Base-by-base conservation (phyloP, 2,797 vertebrate genomes). In the Diglossa cyanea region DNA sequence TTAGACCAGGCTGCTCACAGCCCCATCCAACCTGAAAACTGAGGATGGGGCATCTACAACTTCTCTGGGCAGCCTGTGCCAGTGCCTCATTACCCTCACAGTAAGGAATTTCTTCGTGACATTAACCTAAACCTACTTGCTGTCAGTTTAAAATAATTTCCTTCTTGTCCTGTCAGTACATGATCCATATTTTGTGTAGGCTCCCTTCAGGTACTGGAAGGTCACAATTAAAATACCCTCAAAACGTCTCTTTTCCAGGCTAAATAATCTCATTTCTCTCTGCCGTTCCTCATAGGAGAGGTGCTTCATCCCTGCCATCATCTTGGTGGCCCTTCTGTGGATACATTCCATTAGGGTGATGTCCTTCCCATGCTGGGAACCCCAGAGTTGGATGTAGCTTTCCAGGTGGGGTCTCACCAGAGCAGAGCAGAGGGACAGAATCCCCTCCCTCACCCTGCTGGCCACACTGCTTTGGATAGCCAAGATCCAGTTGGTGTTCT, bases 381-480 rank as follows among this genome's bases (percentile, higher is more conserved):
- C 24, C 9, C 28, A 15, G 28, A 57, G 57, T 17, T 70, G 86
- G 37, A 6, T 57, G n/a, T 57, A 45, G 44, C 13, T 6, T 10
- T 83, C 10, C n/a, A 26, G 17, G 39, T 16, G 25, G 10, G n/a
- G 3, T 39, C 17, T 51, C 24, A n/a, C 8, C 15, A 24, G 26
- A 62, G 63, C 16, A 30, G 51, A 51, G n/a, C 30, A 44, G 37
- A 57, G 33, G 9, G 33, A 3, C 44, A 31, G 33, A 58, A 45
- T 58, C 7, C 25, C 9, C 5, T 51, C 25, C 24, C n/a, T 65
- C 0, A 1, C 9, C 37, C 5, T 70, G 37, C n/a, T 70, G 55
- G 3, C 14, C 72, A 3, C 0, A 0, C 17, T 65, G 20, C 44
- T 40, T 53, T 71, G 53, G 30, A 31, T 63, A 44, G 25, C 30